phyloP scores from a whole-genome alignment of 2,888 invertebrate species.

The Leucophenga maculata region DNA sequence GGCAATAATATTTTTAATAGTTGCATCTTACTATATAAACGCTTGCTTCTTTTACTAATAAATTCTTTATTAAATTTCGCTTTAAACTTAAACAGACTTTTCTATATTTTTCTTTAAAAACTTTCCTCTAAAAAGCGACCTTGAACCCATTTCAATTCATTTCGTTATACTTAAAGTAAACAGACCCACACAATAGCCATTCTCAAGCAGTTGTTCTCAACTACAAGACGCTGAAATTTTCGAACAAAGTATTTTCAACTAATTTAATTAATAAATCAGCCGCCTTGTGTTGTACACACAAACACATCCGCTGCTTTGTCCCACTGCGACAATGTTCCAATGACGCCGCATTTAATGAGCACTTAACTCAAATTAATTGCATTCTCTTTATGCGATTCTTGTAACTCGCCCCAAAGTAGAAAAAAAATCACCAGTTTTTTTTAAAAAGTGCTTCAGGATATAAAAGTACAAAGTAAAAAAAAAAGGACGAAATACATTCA shows the following conservation, averaged over 20 bases:
- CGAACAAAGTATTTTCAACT: conserved; percentile 44
- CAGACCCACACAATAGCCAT: conserved; percentile 26
- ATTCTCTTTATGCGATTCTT: conserved; percentile 26
- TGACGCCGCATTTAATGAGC: conserved; percentile 57
- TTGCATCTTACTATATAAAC: no score
- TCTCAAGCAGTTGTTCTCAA: no score
- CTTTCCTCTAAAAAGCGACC: background rate
- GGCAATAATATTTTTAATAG: background rate
- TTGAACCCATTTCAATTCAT: conserved; percentile 28
- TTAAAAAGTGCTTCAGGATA: background rate
- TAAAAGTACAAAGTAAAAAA: background rate
- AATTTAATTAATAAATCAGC: conserved; percentile 50
- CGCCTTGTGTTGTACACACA: conserved; percentile 18
- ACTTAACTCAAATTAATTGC: conserved; percentile 60
- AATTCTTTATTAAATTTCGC: conserved; percentile 42
- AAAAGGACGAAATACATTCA: background rate
- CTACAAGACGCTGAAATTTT: background rate
- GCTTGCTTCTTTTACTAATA: no score
- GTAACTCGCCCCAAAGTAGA: background rate
- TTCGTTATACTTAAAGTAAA: conserved; percentile 25
- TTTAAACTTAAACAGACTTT: background rate
- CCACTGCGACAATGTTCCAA: conserved; percentile 38
- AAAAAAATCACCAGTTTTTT: no score
- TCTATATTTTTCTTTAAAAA: background rate
- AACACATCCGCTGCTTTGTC: conserved; percentile 6